These are phyloP conservation scores for Rhadina sibilatrix DNA, from an alignment of 2,113 vertebrate species.

Conservation along the genomic window DNA sequence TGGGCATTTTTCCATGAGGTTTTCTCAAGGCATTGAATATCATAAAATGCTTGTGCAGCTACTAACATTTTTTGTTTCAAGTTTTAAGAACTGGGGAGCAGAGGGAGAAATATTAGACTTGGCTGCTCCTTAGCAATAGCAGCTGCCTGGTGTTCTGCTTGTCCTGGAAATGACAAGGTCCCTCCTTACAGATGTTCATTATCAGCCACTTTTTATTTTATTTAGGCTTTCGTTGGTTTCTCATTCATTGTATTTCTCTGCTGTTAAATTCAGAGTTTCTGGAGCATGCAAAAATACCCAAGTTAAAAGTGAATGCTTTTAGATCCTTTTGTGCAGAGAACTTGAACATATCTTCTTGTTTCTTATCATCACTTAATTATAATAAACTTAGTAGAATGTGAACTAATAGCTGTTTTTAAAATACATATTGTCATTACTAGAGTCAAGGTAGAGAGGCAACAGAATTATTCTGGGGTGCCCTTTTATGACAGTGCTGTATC, in stretches of 20 bases:
- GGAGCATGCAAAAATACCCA: background rate
- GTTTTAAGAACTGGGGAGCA: background rate
- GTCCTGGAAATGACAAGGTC: background rate
- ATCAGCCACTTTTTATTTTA: background rate
- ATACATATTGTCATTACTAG: background rate
- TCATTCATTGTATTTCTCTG: background rate
- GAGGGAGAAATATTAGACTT: background rate
- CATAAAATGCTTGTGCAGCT: background rate
- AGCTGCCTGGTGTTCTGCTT: background rate
- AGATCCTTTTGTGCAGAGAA: background rate
- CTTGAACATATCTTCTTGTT: background rate
- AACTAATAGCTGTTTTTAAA: background rate
- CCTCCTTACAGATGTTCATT: constrained; percentile 13
- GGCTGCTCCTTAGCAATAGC: background rate
- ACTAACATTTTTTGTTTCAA: background rate
- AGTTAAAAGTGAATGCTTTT: background rate
- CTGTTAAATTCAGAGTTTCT: background rate
- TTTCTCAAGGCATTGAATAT: background rate
- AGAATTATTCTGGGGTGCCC: background rate
- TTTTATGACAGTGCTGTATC: background rate
- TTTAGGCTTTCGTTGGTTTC: background rate
- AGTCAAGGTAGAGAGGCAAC: background rate
- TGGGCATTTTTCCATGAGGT: background rate
- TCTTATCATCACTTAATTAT: background rate
- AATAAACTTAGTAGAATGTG: background rate